A percentile compares a stretch with the other conserved stretches of the same genome.
Evolutionary conservation across 1,140 invertebrate species (phyloP).

Genomic region (Lycorma delicatula): DNA sequence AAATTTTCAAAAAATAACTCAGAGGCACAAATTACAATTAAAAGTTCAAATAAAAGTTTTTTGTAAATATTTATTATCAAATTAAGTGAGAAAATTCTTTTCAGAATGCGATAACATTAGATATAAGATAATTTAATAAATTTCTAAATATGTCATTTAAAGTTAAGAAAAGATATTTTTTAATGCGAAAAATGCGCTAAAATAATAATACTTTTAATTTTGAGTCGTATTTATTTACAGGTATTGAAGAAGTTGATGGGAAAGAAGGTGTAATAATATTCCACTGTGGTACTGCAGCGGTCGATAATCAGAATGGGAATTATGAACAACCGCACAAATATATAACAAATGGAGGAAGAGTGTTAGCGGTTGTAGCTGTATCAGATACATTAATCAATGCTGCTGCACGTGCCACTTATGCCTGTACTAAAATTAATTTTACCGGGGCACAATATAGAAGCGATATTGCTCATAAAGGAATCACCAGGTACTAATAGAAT

Average conservation of each 20-base stretch:
- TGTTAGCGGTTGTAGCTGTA: slow-evolving; percentile 69
- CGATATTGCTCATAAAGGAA: slow-evolving; percentile 84
- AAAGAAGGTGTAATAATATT: slow-evolving; percentile 49
- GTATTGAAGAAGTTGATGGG: slow-evolving; percentile 42
- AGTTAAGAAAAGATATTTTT: too few relatives aligned
- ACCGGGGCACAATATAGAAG: slow-evolving; percentile 74
- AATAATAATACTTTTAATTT: slow-evolving; percentile 10
- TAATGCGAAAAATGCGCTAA: too few relatives aligned
- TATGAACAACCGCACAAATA: too few relatives aligned
- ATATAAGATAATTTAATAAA: too few relatives aligned
- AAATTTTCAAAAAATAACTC: too few relatives aligned
- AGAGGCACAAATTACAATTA: too few relatives aligned
- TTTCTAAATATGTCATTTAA: too few relatives aligned
- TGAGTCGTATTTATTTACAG: slow-evolving; percentile 32
- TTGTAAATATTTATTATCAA: too few relatives aligned
- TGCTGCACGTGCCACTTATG: slow-evolving; percentile 57
- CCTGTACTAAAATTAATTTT: slow-evolving; percentile 65
- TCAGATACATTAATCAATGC: slow-evolving; percentile 58
- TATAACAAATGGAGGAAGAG: slow-evolving; percentile 86
- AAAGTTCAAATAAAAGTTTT: too few relatives aligned
- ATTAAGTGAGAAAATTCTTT: too few relatives aligned
- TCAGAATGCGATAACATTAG: too few relatives aligned
- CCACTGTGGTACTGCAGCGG: slow-evolving; percentile 53
- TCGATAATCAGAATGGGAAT: slow-evolving; percentile 44
- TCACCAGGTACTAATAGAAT: slow-evolving; percentile 52